Evolutionary conservation across 1,140 invertebrate species (phyloP).

Genomic region (Achatina immaculata): DNA sequence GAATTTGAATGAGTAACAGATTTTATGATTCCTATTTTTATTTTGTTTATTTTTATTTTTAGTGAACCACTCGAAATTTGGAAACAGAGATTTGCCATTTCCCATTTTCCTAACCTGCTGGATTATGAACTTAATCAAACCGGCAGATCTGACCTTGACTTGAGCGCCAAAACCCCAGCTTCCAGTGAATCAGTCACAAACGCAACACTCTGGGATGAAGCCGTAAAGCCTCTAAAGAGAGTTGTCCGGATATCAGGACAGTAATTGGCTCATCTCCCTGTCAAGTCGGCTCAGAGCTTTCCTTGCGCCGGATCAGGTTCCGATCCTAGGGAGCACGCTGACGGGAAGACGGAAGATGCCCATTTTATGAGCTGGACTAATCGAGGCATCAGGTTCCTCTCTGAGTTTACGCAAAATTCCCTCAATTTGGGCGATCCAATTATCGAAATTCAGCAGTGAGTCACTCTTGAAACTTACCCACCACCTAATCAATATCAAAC

Average conservation of each 20-base stretch:
- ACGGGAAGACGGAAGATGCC: slow-evolving; percentile 1
- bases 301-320: neutral
- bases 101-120: too few species aligned
- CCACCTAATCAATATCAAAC: neutral
- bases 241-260: neutral
- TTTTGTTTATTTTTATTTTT: too few species aligned
- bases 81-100: too few species aligned
- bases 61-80: too few species aligned
- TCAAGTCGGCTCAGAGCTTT: neutral
- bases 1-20: too few species aligned
- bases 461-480: neutral
- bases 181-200: too few species aligned
- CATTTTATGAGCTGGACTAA: neutral
- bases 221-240: neutral
- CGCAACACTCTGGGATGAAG: too few species aligned
- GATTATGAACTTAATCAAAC: too few species aligned
- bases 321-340: neutral
- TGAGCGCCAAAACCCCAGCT: too few species aligned
- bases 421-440: slow-evolving; percentile 9
- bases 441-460: slow-evolving; percentile 1
- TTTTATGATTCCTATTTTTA: too few species aligned
- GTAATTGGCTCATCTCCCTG: neutral
- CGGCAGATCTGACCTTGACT: too few species aligned
- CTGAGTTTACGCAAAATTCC: neutral
- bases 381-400: neutral